These are phyloP conservation scores for Heterotis niloticus DNA, from an alignment of 2,113 vertebrate species.

Conservation along the genomic window DNA sequence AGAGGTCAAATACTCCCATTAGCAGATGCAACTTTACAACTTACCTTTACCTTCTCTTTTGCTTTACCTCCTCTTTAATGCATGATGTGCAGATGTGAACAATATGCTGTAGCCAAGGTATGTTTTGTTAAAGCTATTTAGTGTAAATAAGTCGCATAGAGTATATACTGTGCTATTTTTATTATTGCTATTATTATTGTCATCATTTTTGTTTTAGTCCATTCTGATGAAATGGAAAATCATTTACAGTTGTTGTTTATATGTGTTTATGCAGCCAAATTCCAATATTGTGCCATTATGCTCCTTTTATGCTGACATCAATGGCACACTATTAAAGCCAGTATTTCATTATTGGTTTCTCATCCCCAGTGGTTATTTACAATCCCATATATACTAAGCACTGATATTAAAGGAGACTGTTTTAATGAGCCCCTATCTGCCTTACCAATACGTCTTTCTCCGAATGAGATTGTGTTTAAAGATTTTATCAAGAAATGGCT, in stretches of 20 bases:
- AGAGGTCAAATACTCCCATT: slow-evolving; percentile 40
- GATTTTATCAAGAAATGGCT: slow-evolving; percentile 99
- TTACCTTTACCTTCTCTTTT: background rate
- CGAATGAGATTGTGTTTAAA: slow-evolving; percentile 99
- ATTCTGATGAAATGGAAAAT: slow-evolving; percentile 99
- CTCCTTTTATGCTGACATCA: slow-evolving; percentile 99
- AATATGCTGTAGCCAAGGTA: background rate
- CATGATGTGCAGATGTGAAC: background rate
- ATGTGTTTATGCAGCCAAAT: slow-evolving; percentile 90
- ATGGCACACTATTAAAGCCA: slow-evolving; percentile 99
- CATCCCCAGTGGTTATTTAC: slow-evolving; percentile 99
- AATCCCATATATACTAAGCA: slow-evolving; percentile 99
- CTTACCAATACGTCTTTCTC: slow-evolving; percentile 99
- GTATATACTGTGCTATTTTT: too few relatives aligned
- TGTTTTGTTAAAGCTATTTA: background rate
- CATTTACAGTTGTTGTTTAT: slow-evolving; percentile 99
- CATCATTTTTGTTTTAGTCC: slow-evolving; percentile 95
- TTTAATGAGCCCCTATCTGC: slow-evolving; percentile 99
- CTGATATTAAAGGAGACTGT: slow-evolving; percentile 99
- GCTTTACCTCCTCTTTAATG: slow-evolving; percentile 15
- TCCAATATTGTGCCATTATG: slow-evolving; percentile 98
- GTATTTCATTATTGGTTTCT: slow-evolving; percentile 99
- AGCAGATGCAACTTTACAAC: background rate
- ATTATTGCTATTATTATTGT: slow-evolving; percentile 50
- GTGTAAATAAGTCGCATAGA: too few relatives aligned